phyloP scores from a whole-genome alignment of 92 coral and sea anemone genomes.

The Bergia puertoricense region DNA sequence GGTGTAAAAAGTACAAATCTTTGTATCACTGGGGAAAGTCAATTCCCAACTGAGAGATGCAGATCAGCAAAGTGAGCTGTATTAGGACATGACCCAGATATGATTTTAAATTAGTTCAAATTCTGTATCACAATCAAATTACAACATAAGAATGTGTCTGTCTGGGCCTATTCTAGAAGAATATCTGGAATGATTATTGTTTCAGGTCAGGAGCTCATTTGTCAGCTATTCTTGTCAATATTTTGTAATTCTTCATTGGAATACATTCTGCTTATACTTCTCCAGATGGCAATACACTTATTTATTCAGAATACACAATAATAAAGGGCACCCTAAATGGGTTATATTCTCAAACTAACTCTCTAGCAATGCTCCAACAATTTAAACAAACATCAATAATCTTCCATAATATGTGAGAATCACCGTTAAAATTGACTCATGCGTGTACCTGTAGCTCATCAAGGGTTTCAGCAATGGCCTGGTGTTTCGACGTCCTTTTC shows the following conservation, averaged over 20 bases:
- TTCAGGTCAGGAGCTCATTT: too few species aligned
- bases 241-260: too few species aligned
- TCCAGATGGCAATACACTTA: too few species aligned
- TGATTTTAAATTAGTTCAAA: too few species aligned
- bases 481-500: slow-evolving; percentile 90
- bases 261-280: too few species aligned
- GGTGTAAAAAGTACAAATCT: too few species aligned
- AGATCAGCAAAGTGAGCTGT: background rate
- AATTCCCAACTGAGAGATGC: background rate
- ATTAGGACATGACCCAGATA: too few species aligned
- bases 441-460: slow-evolving; percentile 77
- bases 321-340: too few species aligned
- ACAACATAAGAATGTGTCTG: background rate
- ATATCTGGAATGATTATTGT: background rate
- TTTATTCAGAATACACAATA: too few species aligned
- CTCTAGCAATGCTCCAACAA: too few species aligned
- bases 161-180: background rate
- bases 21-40: background rate
- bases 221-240: too few species aligned
- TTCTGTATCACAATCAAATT: background rate
- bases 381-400: background rate
- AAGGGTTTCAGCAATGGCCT: slow-evolving; percentile 84
- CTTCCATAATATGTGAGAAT: background rate
- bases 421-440: background rate
- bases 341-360: too few species aligned